Evolutionary conservation across 2,797 vertebrate species (phyloP).

Genomic region (Gila robusta): DNA sequence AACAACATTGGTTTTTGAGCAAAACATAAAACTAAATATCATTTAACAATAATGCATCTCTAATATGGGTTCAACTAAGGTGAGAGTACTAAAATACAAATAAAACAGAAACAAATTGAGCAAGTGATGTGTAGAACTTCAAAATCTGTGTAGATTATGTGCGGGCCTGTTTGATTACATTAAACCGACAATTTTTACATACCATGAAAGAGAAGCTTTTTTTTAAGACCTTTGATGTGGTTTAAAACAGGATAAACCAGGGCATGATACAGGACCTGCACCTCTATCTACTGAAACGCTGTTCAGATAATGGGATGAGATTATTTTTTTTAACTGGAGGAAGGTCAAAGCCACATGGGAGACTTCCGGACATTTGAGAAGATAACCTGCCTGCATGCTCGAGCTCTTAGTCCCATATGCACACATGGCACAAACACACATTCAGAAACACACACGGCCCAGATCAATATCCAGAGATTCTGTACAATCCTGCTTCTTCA

Average conservation of each 20-base stretch:
- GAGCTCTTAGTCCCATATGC: constrained; percentile 63
- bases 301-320: constrained; percentile 74
- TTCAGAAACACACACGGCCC: constrained; percentile 20
- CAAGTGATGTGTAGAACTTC: background rate
- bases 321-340: constrained; percentile 64
- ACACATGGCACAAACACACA: constrained; percentile 35
- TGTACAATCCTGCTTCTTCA: constrained; percentile 42
- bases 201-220: background rate
- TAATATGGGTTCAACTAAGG: background rate
- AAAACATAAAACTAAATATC: background rate
- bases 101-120: background rate
- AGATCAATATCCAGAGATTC: constrained; percentile 49
- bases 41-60: background rate
- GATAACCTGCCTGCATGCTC: constrained; percentile 69
- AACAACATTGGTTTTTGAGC: background rate
- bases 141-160: background rate
- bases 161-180: background rate
- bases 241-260: constrained; percentile 12
- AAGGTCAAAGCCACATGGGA: constrained; percentile 77
- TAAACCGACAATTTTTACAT: background rate
- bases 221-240: constrained; percentile 27
- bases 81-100: background rate
- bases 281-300: constrained; percentile 32
- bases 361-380: constrained; percentile 83
- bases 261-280: background rate